phyloP scores from a whole-genome alignment of 2,888 invertebrate genomes.

The Pardosa pseudoannulata region DNA sequence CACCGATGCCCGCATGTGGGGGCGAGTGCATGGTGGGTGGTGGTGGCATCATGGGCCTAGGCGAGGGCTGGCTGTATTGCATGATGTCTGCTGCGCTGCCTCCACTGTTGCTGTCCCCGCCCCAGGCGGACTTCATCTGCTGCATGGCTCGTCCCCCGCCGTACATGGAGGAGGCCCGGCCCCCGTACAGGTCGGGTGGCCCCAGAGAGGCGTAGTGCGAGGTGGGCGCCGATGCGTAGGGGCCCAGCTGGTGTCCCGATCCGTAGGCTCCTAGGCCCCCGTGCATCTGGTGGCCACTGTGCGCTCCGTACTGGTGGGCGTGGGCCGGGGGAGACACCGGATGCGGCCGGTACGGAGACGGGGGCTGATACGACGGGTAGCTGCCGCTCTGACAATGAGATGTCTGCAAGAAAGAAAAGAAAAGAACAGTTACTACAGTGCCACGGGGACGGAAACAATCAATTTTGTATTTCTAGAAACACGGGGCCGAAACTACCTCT shows the following conservation, averaged over 20 bases:
- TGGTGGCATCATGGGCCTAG: conserved; percentile 64
- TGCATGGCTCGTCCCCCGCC: conserved; percentile 57
- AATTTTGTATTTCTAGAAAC: too few relatives aligned
- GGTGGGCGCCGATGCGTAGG: conserved; percentile 52
- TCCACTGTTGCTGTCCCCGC: conserved; percentile 43
- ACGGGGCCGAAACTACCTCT: too few relatives aligned
- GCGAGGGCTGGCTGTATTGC: conserved; percentile 68
- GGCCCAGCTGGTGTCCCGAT: conserved; percentile 57
- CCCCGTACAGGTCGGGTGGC: conserved; percentile 63
- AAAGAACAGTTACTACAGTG: too few relatives aligned
- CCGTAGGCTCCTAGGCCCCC: conserved; percentile 54
- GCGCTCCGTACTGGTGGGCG: conserved; percentile 69
- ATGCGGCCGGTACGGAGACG: conserved; percentile 69
- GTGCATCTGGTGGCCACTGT: conserved; percentile 68
- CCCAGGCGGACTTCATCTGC: conserved; percentile 69
- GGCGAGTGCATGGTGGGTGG: conserved; percentile 70
- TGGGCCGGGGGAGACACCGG: conserved; percentile 71
- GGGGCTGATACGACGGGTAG: conserved; percentile 72
- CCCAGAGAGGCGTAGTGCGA: conserved; percentile 44
- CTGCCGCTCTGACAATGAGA: conserved; percentile 71
- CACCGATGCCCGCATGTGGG: conserved; percentile 26
- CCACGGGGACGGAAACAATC: too few relatives aligned
- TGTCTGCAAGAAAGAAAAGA: conserved; percentile 58
- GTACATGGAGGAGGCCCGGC: conserved; percentile 63
- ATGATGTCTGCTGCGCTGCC: conserved; percentile 56